These are phyloP conservation scores for Escarpia spicata DNA, from an alignment of 2,888 invertebrate species.

Conservation along the genomic window DNA sequence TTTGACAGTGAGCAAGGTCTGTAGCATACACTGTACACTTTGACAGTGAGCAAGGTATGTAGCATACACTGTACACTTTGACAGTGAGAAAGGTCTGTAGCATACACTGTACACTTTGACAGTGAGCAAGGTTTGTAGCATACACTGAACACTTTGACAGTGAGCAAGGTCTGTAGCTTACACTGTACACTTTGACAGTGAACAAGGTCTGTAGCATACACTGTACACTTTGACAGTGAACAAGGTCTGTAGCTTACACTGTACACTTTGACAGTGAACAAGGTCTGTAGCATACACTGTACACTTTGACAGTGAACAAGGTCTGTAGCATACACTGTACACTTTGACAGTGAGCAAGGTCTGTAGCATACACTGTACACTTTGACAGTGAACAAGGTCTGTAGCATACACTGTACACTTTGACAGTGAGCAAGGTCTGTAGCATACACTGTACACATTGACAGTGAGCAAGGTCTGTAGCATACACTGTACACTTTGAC, in stretches of 20 bases:
- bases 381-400: background rate
- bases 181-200: background rate
- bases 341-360: background rate
- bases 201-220: background rate
- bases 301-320: background rate
- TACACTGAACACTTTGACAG: background rate
- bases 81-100: background rate
- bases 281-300: background rate
- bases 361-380: background rate
- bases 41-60: background rate
- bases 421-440: background rate
- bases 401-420: background rate
- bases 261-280: background rate
- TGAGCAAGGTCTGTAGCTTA: background rate
- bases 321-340: background rate
- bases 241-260: background rate
- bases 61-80: background rate
- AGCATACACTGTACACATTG: background rate
- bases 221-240: background rate
- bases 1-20: background rate
- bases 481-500: background rate
- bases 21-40: background rate
- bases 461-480: background rate
- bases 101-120: background rate
- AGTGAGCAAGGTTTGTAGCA: background rate